Evolutionary conservation across 2,113 vertebrate species (phyloP).

Genomic region (Dendropsophus ebraccatus): DNA sequence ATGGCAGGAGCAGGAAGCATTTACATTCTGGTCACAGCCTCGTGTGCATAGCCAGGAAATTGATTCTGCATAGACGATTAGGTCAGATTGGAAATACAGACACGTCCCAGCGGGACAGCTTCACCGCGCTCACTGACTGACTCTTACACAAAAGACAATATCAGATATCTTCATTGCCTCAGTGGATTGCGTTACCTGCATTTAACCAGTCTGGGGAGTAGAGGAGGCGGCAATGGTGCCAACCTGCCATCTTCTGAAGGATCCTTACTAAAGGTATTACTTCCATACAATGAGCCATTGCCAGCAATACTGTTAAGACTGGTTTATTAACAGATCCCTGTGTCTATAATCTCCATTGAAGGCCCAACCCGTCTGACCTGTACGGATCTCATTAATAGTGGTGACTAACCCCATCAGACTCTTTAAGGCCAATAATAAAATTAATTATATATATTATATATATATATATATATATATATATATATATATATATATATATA

Average conservation of each 20-base stretch:
- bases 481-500: too few relatives aligned
- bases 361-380: too few relatives aligned
- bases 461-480: too few relatives aligned
- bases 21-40: not conserved
- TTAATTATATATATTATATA: too few relatives aligned
- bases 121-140: not conserved
- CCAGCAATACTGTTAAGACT: too few relatives aligned
- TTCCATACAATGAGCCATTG: not conserved
- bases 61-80: constrained; percentile 25
- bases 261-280: not conserved
- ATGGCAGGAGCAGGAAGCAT: not conserved
- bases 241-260: not conserved
- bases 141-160: not conserved
- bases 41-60: not conserved
- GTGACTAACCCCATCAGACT: too few relatives aligned
- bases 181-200: not conserved
- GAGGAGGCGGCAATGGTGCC: too few relatives aligned
- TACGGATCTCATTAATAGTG: too few relatives aligned
- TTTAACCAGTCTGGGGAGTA: not conserved
- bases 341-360: too few relatives aligned
- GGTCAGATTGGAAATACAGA: constrained; percentile 10
- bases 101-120: not conserved
- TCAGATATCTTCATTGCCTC: not conserved
- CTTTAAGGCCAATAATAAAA: too few relatives aligned
- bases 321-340: too few relatives aligned